These are phyloP conservation scores for Eulemur rufifrons DNA, from an alignment of 2,113 vertebrate species.

Conservation along the genomic window DNA sequence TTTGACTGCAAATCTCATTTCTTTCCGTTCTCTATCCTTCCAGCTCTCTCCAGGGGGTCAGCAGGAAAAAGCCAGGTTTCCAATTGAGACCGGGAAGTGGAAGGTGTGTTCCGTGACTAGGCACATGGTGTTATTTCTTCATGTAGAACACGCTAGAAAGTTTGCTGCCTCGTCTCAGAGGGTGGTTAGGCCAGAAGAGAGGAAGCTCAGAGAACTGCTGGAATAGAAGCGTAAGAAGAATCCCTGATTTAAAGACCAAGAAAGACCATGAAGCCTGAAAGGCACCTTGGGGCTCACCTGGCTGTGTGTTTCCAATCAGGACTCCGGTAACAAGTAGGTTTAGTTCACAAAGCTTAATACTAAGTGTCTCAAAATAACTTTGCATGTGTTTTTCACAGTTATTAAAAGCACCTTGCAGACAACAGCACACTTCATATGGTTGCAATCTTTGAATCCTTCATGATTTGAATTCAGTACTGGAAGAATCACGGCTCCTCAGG, in stretches of 20 bases:
- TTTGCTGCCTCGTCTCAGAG: background rate
- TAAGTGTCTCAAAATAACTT: background rate
- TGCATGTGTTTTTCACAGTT: background rate
- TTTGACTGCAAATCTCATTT: background rate
- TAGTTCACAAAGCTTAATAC: background rate
- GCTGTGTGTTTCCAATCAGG: background rate
- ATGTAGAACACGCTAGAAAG: background rate
- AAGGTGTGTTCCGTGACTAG: background rate
- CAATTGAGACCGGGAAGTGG: background rate
- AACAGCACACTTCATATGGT: background rate
- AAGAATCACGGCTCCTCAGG: background rate
- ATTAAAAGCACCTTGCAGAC: background rate
- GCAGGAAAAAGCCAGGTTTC: background rate
- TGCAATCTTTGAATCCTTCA: background rate
- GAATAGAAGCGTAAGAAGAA: background rate
- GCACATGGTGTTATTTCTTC: background rate
- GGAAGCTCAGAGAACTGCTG: background rate
- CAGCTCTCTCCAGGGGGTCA: background rate
- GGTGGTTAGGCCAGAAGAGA: background rate
- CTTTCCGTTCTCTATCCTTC: background rate
- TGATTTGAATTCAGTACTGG: background rate
- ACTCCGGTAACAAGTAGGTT: background rate
- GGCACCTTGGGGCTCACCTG: background rate
- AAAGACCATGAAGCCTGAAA: background rate
- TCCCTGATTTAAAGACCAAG: background rate